Percentiles rank a stretch among this genome's conserved stretches.
Evolutionary conservation across 2,888 invertebrate species (phyloP).

Genomic region (Dinocampus coccinellae): DNA sequence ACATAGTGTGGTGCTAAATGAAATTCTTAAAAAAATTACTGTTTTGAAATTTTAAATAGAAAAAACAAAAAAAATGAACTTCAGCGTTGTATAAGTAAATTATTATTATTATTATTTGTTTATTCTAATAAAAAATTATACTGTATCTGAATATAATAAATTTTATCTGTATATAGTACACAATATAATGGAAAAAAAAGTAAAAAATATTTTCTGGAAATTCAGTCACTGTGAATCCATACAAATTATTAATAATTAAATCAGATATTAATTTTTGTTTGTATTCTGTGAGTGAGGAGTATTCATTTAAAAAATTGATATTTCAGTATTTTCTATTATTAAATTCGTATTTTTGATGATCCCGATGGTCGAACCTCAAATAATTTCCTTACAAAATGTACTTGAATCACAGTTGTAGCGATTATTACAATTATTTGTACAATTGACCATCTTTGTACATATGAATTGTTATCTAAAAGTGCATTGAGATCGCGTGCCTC

Average conservation of each 20-base stretch:
- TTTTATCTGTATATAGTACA: background rate
- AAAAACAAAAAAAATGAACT: background rate
- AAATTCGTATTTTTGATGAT: constrained; percentile 62
- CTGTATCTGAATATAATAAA: background rate
- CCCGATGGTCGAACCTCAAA: constrained; percentile 83
- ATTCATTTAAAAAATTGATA: constrained; percentile 14
- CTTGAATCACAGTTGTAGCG: constrained; percentile 83
- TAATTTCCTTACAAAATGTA: constrained; percentile 89
- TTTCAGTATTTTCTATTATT: constrained; percentile 30
- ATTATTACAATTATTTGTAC: constrained; percentile 87
- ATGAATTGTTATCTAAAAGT: constrained; percentile 84
- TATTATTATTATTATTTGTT: constrained; percentile 7
- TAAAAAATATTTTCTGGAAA: background rate
- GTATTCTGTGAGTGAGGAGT: background rate
- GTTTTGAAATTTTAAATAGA: background rate
- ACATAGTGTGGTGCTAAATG: background rate
- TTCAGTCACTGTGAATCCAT: constrained; percentile 1
- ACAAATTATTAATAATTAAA: background rate
- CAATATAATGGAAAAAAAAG: background rate
- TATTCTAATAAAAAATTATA: constrained; percentile 32
- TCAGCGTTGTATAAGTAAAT: background rate
- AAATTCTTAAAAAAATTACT: constrained; percentile 9
- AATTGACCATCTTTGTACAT: constrained; percentile 91
- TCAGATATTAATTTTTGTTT: background rate
- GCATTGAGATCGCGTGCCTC: constrained; percentile 88